phyloP scores from a whole-genome alignment of 2,888 invertebrate species.

The Parascotia fuliginaria region DNA sequence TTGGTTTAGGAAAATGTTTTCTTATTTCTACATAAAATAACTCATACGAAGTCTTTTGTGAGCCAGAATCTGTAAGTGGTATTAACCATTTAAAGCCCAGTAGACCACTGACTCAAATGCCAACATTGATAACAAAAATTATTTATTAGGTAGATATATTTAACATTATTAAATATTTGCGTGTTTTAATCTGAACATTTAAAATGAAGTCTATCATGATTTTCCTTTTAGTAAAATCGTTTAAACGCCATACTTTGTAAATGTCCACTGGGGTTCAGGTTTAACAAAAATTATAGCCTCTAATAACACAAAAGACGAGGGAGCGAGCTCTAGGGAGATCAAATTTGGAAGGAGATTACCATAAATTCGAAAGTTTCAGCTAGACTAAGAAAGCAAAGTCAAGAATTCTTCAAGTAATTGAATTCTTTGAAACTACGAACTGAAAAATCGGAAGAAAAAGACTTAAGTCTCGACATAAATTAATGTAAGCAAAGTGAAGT shows the following conservation, averaged over 20 bases:
- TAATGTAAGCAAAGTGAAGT: neutral
- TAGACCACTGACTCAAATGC: too few species aligned
- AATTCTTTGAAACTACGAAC: constrained; percentile 8
- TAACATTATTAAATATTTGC: too few species aligned
- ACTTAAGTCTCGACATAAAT: neutral
- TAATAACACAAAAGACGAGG: constrained; percentile 10
- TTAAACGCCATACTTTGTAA: neutral
- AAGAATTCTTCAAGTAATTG: constrained; percentile 11
- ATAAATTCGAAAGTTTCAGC: constrained; percentile 14
- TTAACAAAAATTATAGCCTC: constrained; percentile 11
- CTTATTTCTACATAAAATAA: too few species aligned
- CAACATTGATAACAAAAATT: too few species aligned
- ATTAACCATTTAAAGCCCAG: too few species aligned
- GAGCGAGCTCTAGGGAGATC: constrained; percentile 7
- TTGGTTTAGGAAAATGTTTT: too few species aligned
- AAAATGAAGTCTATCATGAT: too few species aligned
- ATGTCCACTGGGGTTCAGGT: neutral
- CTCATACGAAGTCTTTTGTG: too few species aligned
- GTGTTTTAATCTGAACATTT: too few species aligned
- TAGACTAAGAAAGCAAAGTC: constrained; percentile 8
- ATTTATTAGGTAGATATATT: too few species aligned
- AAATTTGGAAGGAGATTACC: constrained; percentile 11
- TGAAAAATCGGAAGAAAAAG: neutral
- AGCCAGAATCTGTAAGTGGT: too few species aligned
- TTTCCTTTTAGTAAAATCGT: too few species aligned